Percentiles rank a stretch among this genome's conserved stretches.
phyloP scores from a whole-genome alignment of 2,888 invertebrate species.

The Sericinus montela region DNA sequence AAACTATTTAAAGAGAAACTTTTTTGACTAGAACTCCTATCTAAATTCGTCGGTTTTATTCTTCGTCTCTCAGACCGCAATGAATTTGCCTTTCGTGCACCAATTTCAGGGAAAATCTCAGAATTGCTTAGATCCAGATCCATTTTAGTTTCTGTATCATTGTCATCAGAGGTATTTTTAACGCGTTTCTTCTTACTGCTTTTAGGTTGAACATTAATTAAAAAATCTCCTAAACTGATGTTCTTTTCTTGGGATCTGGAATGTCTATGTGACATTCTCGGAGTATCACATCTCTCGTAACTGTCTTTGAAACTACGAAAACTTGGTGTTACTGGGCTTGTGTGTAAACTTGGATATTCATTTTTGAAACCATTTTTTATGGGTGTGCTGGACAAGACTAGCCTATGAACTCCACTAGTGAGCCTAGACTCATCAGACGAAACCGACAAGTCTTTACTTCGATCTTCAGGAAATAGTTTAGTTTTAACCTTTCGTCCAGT shows the following conservation, averaged over 20 bases:
- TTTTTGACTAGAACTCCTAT: conserved; percentile 45
- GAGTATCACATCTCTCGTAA: conserved; percentile 61
- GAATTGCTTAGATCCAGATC: conserved; percentile 61
- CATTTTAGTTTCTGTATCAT: conserved; percentile 42
- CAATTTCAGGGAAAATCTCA: conserved; percentile 66
- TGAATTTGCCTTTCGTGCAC: conserved; percentile 56
- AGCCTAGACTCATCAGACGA: conserved; percentile 62
- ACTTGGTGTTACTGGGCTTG: conserved; percentile 57
- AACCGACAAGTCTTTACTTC: conserved; percentile 43
- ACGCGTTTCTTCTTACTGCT: conserved; percentile 53
- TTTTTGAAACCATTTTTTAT: conserved; percentile 52
- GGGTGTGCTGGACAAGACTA: conserved; percentile 59
- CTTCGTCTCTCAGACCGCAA: conserved; percentile 54
- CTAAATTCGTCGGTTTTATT: conserved; percentile 77
- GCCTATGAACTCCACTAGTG: conserved; percentile 44
- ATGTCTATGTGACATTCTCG: conserved; percentile 49
- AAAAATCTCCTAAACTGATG: conserved; percentile 56
- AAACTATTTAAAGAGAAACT: conserved; percentile 60
- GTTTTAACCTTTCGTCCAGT: conserved; percentile 60
- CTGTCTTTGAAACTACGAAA: conserved; percentile 40
- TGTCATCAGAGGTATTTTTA: conserved; percentile 45
- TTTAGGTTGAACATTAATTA: conserved; percentile 48
- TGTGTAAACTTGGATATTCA: conserved; percentile 41
- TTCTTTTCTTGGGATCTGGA: conserved; percentile 58
- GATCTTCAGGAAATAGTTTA: conserved; percentile 60